Evolutionary conservation across 2,888 invertebrate genomes (phyloP).

Genomic region (Chrysomela aeneicollis): DNA sequence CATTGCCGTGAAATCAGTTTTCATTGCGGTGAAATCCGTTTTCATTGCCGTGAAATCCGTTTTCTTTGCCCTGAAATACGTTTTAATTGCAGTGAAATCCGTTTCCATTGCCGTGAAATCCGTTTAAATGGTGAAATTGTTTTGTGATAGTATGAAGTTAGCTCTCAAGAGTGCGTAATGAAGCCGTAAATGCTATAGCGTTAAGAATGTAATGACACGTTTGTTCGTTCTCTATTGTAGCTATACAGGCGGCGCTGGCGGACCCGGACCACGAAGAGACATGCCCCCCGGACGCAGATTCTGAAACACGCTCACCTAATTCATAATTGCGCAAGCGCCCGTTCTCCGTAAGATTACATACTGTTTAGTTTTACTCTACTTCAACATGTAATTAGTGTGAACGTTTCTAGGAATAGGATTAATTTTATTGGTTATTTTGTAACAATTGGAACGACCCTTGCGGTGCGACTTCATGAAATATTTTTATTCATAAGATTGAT

Average conservation of each 20-base stretch:
- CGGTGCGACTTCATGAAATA: neutral
- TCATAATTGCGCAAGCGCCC: conserved; percentile 7
- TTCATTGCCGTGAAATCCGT: no score
- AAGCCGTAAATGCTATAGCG: conserved; percentile 4
- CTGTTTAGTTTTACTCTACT: neutral
- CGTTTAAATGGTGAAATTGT: no score
- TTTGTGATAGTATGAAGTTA: neutral
- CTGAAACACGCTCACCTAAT: conserved; percentile 6
- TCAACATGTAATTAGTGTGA: neutral
- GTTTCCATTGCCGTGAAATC: no score
- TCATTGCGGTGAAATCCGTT: no score
- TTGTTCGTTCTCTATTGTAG: conserved; percentile 22
- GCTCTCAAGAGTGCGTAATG: neutral
- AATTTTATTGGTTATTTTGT: neutral
- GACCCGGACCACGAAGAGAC: conserved; percentile 20
- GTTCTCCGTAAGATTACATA: conserved; percentile 1
- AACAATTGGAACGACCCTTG: neutral
- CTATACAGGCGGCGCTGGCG: conserved; percentile 18
- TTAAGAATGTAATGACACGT: conserved; percentile 6
- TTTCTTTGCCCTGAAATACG: no score
- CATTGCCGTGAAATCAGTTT: no score
- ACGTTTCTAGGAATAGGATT: neutral
- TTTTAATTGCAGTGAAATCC: no score
- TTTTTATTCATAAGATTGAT: neutral
- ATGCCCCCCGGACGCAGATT: conserved; percentile 21